phyloP scores from a whole-genome alignment of 2,797 vertebrate species.

The Valencia hispanica region DNA sequence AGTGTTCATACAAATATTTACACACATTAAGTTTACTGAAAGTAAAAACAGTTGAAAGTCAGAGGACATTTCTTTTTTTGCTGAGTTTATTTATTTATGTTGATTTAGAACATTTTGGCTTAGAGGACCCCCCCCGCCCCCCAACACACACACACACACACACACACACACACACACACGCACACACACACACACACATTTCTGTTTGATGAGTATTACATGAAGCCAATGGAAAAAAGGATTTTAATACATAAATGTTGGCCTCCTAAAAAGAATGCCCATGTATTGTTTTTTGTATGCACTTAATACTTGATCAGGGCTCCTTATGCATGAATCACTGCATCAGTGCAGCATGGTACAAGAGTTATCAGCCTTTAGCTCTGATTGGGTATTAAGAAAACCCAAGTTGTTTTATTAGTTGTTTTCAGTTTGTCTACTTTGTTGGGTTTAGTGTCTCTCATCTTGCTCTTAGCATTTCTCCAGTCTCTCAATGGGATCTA shows the following conservation, averaged over 20 bases:
- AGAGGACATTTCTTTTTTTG: too few relatives aligned
- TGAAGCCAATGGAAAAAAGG: too few relatives aligned
- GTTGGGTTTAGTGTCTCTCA: not conserved
- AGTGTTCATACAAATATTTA: too few relatives aligned
- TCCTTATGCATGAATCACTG: not conserved
- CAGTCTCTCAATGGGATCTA: not conserved
- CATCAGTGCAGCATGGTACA: not conserved
- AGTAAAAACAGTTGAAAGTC: too few relatives aligned
- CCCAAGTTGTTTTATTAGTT: not conserved
- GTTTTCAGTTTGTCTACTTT: not conserved
- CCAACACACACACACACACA: too few relatives aligned
- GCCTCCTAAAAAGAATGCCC: not conserved
- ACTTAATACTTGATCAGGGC: not conserved
- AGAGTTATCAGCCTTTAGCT: not conserved
- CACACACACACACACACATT: not conserved
- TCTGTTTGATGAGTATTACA: too few relatives aligned
- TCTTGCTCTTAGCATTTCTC: not conserved
- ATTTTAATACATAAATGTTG: not conserved
- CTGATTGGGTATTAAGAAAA: not conserved
- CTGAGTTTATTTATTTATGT: not conserved
- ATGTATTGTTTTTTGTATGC: not conserved
- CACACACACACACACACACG: too few relatives aligned
- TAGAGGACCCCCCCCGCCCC: too few relatives aligned
- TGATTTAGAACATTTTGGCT: not conserved
- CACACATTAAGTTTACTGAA: too few relatives aligned